Conservation (phyloP, 2,797 vertebrate genomes). For the Phylloscopus collybita region DNA sequence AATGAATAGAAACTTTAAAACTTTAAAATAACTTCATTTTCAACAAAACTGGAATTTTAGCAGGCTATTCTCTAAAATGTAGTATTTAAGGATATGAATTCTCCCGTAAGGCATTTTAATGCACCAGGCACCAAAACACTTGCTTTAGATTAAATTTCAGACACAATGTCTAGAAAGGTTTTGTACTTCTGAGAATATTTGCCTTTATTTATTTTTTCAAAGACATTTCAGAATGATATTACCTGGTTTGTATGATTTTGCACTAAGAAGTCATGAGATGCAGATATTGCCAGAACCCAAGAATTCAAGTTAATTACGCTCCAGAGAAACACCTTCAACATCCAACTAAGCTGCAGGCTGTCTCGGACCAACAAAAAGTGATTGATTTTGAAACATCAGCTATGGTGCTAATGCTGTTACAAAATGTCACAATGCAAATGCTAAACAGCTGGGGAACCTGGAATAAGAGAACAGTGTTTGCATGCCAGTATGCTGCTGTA, state of each 20-base stretch:
- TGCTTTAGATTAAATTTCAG: neutral
- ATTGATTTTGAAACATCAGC: slow-evolving; percentile 73
- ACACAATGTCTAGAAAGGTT: neutral
- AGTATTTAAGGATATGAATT: neutral
- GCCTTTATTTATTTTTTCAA: neutral
- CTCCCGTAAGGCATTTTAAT: neutral
- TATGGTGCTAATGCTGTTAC: slow-evolving; percentile 64
- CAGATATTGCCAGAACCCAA: neutral
- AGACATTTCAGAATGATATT: neutral
- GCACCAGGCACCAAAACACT: neutral
- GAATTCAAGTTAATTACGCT: neutral
- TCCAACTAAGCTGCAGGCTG: neutral
- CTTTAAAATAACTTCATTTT: neutral
- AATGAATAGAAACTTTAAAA: neutral
- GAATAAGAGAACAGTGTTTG: slow-evolving; percentile 59
- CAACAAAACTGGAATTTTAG: neutral
- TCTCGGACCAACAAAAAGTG: neutral
- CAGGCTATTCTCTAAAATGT: neutral
- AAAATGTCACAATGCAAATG: slow-evolving; percentile 81
- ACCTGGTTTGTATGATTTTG: rapidly evolving
- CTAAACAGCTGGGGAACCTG: slow-evolving; percentile 66
- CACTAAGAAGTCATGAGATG: neutral
- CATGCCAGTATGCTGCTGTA: slow-evolving; percentile 48
- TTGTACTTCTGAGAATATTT: neutral
- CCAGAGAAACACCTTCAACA: neutral